A percentile compares a stretch with the other conserved stretches of the same genome.
These are phyloP conservation scores for Lymantria dispar DNA, from an alignment of 2,888 invertebrate genomes.

Conservation along the genomic window DNA sequence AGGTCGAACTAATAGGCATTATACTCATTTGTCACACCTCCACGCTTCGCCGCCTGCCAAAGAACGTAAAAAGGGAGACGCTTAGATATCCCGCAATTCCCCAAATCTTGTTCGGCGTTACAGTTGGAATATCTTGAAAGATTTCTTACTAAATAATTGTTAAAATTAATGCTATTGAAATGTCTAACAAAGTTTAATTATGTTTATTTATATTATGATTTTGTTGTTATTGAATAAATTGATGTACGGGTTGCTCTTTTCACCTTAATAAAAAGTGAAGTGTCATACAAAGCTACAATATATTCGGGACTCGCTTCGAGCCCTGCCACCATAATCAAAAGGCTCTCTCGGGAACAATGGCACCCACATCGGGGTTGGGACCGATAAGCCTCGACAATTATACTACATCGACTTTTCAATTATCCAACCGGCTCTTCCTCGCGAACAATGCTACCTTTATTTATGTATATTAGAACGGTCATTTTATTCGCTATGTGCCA, in stretches of 20 bases:
- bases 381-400: constrained; percentile 81
- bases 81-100: constrained; percentile 50
- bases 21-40: constrained; percentile 73
- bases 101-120: constrained; percentile 48
- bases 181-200: constrained; percentile 8
- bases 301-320: constrained; percentile 67
- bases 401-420: constrained; percentile 83
- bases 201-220: constrained; percentile 9
- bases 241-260: constrained; percentile 58
- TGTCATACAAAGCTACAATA: constrained; percentile 78
- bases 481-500: constrained; percentile 62
- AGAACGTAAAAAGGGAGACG: constrained; percentile 62
- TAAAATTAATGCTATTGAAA: constrained; percentile 13
- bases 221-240: constrained; percentile 36
- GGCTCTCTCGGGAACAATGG: constrained; percentile 80
- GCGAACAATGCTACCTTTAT: constrained; percentile 77
- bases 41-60: constrained; percentile 66
- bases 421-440: constrained; percentile 73
- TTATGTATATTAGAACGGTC: constrained; percentile 79
- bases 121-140: constrained; percentile 28
- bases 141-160: constrained; percentile 21
- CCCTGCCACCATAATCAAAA: constrained; percentile 76
- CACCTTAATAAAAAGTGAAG: constrained; percentile 71
- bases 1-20: constrained; percentile 75
- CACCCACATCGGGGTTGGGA: constrained; percentile 75